Conservation (phyloP, 2,888 invertebrate species). For the Epistrophella euchroma region DNA sequence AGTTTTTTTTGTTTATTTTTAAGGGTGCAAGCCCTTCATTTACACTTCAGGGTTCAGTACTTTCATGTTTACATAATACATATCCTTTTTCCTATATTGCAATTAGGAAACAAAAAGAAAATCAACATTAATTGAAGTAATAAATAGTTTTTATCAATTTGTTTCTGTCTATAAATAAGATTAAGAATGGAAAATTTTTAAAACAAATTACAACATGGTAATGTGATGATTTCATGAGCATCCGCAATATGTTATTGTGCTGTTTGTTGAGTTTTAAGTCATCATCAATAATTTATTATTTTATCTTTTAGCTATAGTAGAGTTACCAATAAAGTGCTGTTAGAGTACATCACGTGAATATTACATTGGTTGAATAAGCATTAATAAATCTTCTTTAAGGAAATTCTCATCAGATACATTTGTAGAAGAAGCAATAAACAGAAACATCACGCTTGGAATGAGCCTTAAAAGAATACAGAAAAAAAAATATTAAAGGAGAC, state of each 20-base stretch:
- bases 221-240: not conserved
- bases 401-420: slow-evolving; percentile 84
- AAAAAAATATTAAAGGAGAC: slow-evolving; percentile 84
- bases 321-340: not conserved
- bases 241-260: not conserved
- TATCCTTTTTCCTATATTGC: no score
- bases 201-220: slow-evolving; percentile 17
- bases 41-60: no score
- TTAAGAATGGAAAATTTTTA: not conserved
- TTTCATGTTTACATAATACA: no score
- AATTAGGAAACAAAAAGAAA: not conserved
- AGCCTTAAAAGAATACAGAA: slow-evolving; percentile 33
- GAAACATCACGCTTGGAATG: slow-evolving; percentile 70
- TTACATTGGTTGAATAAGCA: slow-evolving; percentile 86
- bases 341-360: not conserved
- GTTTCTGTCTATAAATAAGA: slow-evolving; percentile 9
- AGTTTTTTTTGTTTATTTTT: no score
- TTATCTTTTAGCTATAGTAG: not conserved
- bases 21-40: no score
- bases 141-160: slow-evolving; percentile 26
- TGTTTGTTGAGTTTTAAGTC: not conserved
- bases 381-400: slow-evolving; percentile 91
- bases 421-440: slow-evolving; percentile 53
- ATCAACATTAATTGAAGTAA: slow-evolving; percentile 3
- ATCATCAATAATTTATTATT: slow-evolving; percentile 1